Conservation (phyloP, 2,113 vertebrate species). For the Cavia aperea region DNA sequence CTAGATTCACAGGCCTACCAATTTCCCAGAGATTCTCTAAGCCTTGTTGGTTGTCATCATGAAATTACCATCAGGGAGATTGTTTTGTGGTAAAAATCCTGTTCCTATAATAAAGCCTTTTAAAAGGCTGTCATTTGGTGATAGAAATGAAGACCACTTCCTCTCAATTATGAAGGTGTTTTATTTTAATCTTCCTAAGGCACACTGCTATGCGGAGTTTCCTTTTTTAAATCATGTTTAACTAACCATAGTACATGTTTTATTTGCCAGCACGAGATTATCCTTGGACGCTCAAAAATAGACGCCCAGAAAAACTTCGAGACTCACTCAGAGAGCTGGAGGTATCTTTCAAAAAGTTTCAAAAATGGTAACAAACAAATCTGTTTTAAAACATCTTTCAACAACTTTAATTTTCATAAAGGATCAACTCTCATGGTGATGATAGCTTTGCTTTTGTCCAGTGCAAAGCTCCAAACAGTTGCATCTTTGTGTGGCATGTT, state of each 20-base stretch:
- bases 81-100: slow-evolving; percentile 64
- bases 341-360: slow-evolving; percentile 83
- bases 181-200: slow-evolving; percentile 58
- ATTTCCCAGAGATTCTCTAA: slow-evolving; percentile 53
- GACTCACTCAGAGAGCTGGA: slow-evolving; percentile 93
- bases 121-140: slow-evolving; percentile 58
- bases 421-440: slow-evolving; percentile 79
- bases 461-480: slow-evolving; percentile 79
- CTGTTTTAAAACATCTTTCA: slow-evolving; percentile 88
- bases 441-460: slow-evolving; percentile 84
- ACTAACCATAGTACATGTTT: slow-evolving; percentile 61
- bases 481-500: slow-evolving; percentile 82
- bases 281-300: slow-evolving; percentile 89
- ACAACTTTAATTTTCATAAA: slow-evolving; percentile 92
- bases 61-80: slow-evolving; percentile 57
- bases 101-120: slow-evolving; percentile 64
- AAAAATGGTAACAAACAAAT: slow-evolving; percentile 87
- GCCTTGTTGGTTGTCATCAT: slow-evolving; percentile 45
- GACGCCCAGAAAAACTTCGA: slow-evolving; percentile 87
- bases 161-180: slow-evolving; percentile 50
- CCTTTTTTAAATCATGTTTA: slow-evolving; percentile 61
- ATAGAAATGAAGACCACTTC: slow-evolving; percentile 57
- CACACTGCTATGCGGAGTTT: slow-evolving; percentile 51
- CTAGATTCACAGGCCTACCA: slow-evolving; percentile 27
- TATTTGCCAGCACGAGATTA: slow-evolving; percentile 85